Evolutionary conservation across 2,888 invertebrate species (phyloP), one percentile per base, ranked within the genome.

Genomic region (Cosmia pyralina): DNA sequence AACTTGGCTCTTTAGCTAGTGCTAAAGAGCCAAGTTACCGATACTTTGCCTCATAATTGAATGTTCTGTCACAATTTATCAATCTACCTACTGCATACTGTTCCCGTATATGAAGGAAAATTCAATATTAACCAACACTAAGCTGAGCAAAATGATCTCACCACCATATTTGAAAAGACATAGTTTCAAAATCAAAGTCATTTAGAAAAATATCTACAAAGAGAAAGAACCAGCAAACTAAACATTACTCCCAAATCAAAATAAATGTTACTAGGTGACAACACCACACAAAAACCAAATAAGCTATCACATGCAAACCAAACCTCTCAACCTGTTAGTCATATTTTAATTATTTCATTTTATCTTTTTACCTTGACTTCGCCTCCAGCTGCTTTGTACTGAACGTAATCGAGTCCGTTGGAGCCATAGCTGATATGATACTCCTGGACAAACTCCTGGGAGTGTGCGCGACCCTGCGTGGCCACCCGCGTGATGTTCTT

Each of bases 351-450:
- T 68, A 75, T 57, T 60, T 58, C 8, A 41, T 63, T 48, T 72
- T 59, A 22, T 71, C n/a, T 65, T 72, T 76, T 97, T 97, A 98
- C 99, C 98, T 98, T 98, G 82, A 97, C 96, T 94, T 98, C 98
- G 85, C 99, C 99, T 90, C 98, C 98, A 67, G 98, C 97, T 85
- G 98, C 99, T 96, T 98, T 98, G 95, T 98, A 99, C 92, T 98
- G 98, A 75, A 98, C 97, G 95, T 98, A 99, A 95, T 99, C 99
- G 89, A 98, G 97, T 81, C 98, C 98, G 91, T 98, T 98, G 88
- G 98, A 98, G 83, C 99, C 98, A 95, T 98, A 99, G 95, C 98
- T 98, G 91, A 99, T 97, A 92, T 98, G 98, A 94, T 98, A 99
- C 94, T 99, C 99, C 94, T 98, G 98, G 74, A 99, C 98, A 96